phyloP scores from a whole-genome alignment of 1,140 invertebrate genomes.

The Saccostrea glomerata region DNA sequence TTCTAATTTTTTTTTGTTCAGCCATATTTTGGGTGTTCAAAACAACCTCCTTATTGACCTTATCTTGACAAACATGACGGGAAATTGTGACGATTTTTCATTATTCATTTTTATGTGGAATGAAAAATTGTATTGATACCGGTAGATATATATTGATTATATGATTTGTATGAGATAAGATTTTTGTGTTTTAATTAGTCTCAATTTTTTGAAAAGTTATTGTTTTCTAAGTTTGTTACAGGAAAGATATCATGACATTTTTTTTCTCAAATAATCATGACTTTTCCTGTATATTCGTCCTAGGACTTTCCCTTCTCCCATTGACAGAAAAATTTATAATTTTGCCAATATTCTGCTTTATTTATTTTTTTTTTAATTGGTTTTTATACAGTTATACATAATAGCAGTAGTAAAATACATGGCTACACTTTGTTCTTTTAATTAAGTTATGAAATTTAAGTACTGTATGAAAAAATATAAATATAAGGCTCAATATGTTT shows the following conservation, averaged over 20 bases:
- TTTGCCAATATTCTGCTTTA: neutral
- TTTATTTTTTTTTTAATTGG: neutral
- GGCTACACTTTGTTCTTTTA: too few species aligned
- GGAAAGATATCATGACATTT: neutral
- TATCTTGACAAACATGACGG: neutral
- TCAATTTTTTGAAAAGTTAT: neutral
- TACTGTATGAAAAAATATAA: too few species aligned
- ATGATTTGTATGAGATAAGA: neutral
- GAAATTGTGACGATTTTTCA: neutral
- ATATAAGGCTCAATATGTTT: neutral
- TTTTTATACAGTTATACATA: neutral
- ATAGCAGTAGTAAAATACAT: too few species aligned
- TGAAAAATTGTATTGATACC: constrained; percentile 7
- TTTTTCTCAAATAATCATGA: neutral
- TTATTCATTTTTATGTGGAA: neutral
- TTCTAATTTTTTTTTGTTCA: constrained; percentile 30
- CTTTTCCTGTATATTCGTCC: neutral
- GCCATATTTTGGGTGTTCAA: neutral
- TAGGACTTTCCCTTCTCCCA: neutral
- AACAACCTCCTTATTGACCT: constrained; percentile 37
- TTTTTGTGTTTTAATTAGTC: neutral
- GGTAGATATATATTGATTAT: neutral
- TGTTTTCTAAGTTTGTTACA: neutral
- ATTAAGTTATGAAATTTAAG: too few species aligned
- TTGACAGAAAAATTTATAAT: neutral